These are phyloP conservation scores for Dicyrtoma fusca DNA, from an alignment of 2,888 invertebrate genomes.

Conservation along the genomic window DNA sequence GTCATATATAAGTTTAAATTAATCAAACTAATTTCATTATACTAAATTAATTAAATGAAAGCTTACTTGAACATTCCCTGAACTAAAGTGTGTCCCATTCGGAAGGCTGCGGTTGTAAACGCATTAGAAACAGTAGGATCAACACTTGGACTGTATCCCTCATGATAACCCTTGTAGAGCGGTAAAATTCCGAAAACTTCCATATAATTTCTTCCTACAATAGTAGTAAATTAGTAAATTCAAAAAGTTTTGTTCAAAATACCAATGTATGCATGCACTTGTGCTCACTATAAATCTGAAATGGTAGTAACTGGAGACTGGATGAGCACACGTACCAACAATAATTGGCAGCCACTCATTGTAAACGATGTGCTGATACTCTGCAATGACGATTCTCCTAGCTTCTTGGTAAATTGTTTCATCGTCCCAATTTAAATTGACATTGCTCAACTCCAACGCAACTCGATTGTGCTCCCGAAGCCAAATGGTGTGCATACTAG, in stretches of 20 bases:
- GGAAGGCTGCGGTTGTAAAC: constrained; percentile 63
- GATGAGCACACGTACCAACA: constrained; percentile 64
- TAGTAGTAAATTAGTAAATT: too few species aligned
- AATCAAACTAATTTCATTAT: too few species aligned
- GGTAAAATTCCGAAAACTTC: constrained; percentile 57
- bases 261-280: too few species aligned
- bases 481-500: constrained; percentile 73
- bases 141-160: constrained; percentile 60
- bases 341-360: constrained; percentile 79
- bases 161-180: constrained; percentile 56
- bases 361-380: constrained; percentile 77
- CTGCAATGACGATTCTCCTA: constrained; percentile 73
- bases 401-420: constrained; percentile 75
- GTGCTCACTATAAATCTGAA: too few species aligned
- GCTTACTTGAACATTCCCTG: constrained; percentile 59
- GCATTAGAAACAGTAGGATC: constrained; percentile 61
- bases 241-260: too few species aligned
- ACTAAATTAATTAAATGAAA: constrained; percentile 11
- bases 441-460: constrained; percentile 65
- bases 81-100: constrained; percentile 63
- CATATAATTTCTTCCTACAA: constrained; percentile 55
- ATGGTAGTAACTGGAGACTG: too few species aligned
- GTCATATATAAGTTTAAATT: too few species aligned
- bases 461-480: constrained; percentile 81
- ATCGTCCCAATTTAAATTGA: constrained; percentile 78